Base-by-base conservation (phyloP, 1,140 invertebrate species). In the Danaus plexippus region DNA sequence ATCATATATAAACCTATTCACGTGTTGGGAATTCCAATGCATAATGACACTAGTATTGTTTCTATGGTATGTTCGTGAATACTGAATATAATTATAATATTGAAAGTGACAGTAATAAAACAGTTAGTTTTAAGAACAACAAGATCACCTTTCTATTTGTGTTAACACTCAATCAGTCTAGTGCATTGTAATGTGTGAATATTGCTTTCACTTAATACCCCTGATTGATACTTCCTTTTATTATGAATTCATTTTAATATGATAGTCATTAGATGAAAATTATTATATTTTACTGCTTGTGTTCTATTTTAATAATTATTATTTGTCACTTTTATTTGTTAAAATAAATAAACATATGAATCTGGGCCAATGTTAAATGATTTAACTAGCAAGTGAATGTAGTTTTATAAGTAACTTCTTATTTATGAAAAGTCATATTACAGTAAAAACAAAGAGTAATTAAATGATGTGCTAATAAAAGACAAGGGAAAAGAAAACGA, bases 401-500 rank as follows among this genome's bases (percentile, higher is more conserved):
- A 32, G 22, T 32, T 51, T 51, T 51, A 41, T 51, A 43, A 41
- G 13, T 49, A 9, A 32, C 22, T 32, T 32, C 22, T 32, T 32
- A 32, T 32, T 32, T 32, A 32, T 32, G 22, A 32, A 5, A 7
- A 3, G 22, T 6, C 7, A 32, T 32, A 32, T 32, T 6, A 3
- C 5, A 32, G 22, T 55, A 50, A 15, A 47, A 50, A 41, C 12
- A 13, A 42, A 47, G 11, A 42, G 22, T 50, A 54, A 52, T 63
- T 59, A 63, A 55, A 52, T 49, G 43, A 43, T 57, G 57, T 43
- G 43, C 44, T 67, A 63, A 61, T 66, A 64, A 61, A 54, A 66
- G 65, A 64, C 63, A 67, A 74, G 76, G 75, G 69, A 74, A 80
- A 73, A 73, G 71, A 77, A 81, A 73, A 79, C 73, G 67, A 66